Evolutionary conservation across 2,888 invertebrate species (phyloP).

Genomic region (Diplazon laetatorius): DNA sequence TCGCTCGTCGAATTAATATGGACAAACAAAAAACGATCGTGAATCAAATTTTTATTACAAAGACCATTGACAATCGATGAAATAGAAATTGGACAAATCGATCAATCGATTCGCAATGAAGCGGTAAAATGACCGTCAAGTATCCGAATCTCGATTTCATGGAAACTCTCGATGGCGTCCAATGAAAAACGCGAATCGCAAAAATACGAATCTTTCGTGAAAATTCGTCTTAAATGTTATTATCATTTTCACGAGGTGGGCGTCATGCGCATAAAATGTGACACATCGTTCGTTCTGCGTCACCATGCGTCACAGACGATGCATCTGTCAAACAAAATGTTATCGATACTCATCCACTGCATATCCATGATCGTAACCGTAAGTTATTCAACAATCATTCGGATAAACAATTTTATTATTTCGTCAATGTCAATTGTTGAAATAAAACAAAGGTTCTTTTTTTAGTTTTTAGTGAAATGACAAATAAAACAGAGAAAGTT

Average conservation of each 20-base stretch:
- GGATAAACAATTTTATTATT: background rate
- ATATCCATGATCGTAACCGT: slow-evolving; percentile 61
- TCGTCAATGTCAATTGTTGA: too few species aligned
- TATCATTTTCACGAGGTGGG: background rate
- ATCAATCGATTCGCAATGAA: too few species aligned
- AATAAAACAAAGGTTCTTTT: background rate
- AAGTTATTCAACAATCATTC: slow-evolving; percentile 13
- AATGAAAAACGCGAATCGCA: background rate
- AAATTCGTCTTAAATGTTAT: slow-evolving; percentile 18
- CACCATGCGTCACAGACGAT: slow-evolving; percentile 7
- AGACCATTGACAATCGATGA: too few species aligned
- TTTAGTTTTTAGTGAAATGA: too few species aligned
- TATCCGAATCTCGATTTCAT: too few species aligned
- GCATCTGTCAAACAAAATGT: slow-evolving; percentile 62
- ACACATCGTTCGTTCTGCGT: background rate
- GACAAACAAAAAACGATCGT: too few species aligned
- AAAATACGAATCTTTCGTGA: background rate
- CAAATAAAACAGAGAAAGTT: background rate
- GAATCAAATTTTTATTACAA: too few species aligned
- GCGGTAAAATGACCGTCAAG: too few species aligned
- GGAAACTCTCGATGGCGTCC: too few species aligned
- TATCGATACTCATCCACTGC: slow-evolving; percentile 63
- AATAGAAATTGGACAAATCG: too few species aligned
- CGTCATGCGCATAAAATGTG: slow-evolving; percentile 9
- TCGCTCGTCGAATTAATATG: too few species aligned